Evolutionary conservation across 64 coral and sea anemone genomes (phyloP).

Genomic region (Dendronephthya gigantea): DNA sequence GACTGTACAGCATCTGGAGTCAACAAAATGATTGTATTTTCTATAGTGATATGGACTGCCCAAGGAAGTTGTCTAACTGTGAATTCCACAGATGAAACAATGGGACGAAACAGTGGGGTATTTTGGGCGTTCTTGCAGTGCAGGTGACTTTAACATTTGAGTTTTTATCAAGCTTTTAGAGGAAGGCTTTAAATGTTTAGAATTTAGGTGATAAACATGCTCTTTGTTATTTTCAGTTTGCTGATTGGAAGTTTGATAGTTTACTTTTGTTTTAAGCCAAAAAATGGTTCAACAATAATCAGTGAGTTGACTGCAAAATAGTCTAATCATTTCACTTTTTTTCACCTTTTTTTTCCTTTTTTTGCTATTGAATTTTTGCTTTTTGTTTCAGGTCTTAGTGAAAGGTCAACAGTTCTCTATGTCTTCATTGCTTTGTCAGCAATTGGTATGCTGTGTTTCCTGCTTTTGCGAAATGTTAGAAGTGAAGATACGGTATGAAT

Average conservation of each 20-base stretch:
- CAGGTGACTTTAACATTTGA: constrained; percentile 24
- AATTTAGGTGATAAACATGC: not conserved
- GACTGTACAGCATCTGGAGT: no score
- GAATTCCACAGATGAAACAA: constrained; percentile 81
- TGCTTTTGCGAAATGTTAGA: not conserved
- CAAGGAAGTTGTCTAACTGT: constrained; percentile 88
- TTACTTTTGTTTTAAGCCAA: constrained; percentile 47
- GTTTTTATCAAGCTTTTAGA: not conserved
- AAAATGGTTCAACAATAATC: constrained; percentile 24
- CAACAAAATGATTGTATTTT: not conserved
- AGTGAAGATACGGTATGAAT: not conserved
- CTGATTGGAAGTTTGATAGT: constrained; percentile 97
- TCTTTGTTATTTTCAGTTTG: constrained; percentile 48
- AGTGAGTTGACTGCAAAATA: constrained; percentile 24
- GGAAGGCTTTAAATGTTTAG: not conserved
- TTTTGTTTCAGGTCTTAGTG: not conserved
- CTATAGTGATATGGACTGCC: constrained; percentile 92
- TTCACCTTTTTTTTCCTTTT: not conserved
- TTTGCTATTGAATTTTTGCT: not conserved
- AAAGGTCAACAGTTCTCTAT: not conserved
- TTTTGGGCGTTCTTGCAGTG: constrained; percentile 93
- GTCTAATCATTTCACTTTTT: not conserved
- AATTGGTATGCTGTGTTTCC: not conserved
- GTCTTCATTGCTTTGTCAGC: constrained; percentile 1
- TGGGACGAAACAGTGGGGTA: constrained; percentile 94